Percentiles rank a stretch among this genome's conserved stretches.
Conservation (phyloP, 2,113 vertebrate genomes). For the Willisornis vidua region DNA sequence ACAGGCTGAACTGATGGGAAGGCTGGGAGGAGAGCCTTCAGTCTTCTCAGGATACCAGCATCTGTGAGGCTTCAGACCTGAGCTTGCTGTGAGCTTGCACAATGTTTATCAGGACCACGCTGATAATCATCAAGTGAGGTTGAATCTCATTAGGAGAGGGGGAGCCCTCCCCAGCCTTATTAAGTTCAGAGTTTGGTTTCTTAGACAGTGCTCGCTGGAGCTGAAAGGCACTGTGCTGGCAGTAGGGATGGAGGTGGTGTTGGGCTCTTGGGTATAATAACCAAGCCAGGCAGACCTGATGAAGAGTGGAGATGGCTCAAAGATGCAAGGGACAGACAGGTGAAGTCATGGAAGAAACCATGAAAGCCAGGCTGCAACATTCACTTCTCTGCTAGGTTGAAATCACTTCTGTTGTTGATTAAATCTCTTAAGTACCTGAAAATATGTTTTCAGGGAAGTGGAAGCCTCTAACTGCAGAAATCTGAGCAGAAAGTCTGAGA, state of each 20-base stretch:
- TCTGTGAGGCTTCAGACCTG: background rate
- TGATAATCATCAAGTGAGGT: background rate
- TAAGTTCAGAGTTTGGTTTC: background rate
- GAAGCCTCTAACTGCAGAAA: slow-evolving; percentile 19
- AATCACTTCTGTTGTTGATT: slow-evolving; percentile 36
- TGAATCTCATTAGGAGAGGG: background rate
- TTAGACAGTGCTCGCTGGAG: background rate
- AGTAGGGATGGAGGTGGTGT: background rate
- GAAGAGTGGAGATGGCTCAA: background rate
- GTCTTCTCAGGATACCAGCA: background rate
- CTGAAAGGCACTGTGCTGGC: background rate
- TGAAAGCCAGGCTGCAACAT: background rate
- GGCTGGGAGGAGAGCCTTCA: background rate
- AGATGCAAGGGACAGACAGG: background rate
- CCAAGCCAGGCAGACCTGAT: background rate
- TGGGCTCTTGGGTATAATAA: background rate
- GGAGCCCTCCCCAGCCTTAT: background rate
- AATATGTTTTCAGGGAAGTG: slow-evolving; percentile 1
- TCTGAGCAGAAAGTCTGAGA: background rate
- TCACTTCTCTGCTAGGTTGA: background rate
- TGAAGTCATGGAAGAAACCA: background rate
- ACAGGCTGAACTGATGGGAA: background rate
- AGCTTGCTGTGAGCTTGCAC: background rate
- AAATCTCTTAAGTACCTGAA: slow-evolving; percentile 34
- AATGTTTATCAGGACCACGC: background rate